phyloP scores from a whole-genome alignment of 2,113 vertebrate species.

The Microtus oregoni region DNA sequence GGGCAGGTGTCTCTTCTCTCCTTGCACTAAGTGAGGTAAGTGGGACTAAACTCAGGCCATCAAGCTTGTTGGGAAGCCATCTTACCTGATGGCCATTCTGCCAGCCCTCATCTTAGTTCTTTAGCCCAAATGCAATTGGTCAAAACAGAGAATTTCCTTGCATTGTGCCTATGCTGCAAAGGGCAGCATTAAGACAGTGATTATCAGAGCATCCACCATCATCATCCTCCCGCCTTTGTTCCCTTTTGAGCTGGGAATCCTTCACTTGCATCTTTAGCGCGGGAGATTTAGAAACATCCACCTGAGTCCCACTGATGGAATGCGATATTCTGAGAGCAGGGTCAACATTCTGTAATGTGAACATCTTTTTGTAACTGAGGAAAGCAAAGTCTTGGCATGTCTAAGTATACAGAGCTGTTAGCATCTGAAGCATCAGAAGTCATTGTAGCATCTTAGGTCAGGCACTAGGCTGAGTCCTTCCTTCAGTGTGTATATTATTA shows the following conservation, averaged over 20 bases:
- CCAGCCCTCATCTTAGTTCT: neutral
- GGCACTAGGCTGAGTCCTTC: neutral
- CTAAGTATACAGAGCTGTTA: neutral
- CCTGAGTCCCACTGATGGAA: neutral
- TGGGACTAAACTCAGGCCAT: neutral
- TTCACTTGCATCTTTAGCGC: neutral
- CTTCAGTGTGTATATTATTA: neutral
- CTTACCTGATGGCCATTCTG: neutral
- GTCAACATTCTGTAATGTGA: neutral
- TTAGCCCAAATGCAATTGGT: constrained; percentile 27
- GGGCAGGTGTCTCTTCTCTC: neutral
- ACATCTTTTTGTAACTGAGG: neutral
- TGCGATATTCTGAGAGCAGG: neutral
- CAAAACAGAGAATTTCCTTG: neutral
- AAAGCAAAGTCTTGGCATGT: neutral
- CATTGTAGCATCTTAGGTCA: neutral
- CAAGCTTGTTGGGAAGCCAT: neutral
- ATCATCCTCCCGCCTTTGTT: neutral
- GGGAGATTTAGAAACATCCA: neutral
- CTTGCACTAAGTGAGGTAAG: neutral
- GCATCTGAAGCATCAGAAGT: neutral
- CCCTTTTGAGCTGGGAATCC: neutral
- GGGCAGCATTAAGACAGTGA: neutral
- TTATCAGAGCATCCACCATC: neutral
- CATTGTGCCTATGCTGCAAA: neutral